Evolutionary conservation across 2,113 vertebrate genomes (phyloP).

Genomic region (Eolophus roseicapilla): DNA sequence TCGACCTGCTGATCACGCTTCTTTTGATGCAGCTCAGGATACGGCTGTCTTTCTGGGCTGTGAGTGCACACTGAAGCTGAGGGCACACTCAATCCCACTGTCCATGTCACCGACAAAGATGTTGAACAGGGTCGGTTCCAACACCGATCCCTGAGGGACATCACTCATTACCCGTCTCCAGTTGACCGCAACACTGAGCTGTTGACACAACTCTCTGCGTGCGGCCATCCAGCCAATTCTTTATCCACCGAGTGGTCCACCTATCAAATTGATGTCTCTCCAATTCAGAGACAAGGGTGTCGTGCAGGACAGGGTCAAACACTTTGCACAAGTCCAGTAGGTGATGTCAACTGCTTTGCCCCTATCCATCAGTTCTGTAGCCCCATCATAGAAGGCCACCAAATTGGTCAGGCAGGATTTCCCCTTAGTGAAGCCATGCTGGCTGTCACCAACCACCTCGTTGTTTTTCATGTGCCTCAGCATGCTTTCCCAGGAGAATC

Average conservation of each 20-base stretch:
- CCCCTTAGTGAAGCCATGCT: background rate
- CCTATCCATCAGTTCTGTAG: background rate
- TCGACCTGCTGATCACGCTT: background rate
- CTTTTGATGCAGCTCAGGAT: background rate
- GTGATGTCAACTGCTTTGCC: background rate
- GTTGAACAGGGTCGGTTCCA: background rate
- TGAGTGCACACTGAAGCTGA: background rate
- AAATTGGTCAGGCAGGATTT: background rate
- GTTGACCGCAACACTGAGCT: background rate
- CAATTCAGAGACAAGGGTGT: background rate
- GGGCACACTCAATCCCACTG: background rate
- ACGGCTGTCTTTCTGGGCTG: background rate
- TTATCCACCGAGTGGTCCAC: background rate
- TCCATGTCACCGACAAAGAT: background rate
- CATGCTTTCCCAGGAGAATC: background rate
- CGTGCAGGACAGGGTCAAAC: background rate
- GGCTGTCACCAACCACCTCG: background rate
- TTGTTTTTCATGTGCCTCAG: background rate
- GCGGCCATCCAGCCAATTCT: background rate
- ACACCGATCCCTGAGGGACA: background rate
- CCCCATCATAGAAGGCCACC: background rate
- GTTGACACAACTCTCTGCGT: background rate
- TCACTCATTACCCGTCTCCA: background rate
- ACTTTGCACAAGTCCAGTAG: background rate
- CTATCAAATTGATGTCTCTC: background rate